Conservation (phyloP, 2,113 vertebrate genomes). For the Sceloporus undulatus region DNA sequence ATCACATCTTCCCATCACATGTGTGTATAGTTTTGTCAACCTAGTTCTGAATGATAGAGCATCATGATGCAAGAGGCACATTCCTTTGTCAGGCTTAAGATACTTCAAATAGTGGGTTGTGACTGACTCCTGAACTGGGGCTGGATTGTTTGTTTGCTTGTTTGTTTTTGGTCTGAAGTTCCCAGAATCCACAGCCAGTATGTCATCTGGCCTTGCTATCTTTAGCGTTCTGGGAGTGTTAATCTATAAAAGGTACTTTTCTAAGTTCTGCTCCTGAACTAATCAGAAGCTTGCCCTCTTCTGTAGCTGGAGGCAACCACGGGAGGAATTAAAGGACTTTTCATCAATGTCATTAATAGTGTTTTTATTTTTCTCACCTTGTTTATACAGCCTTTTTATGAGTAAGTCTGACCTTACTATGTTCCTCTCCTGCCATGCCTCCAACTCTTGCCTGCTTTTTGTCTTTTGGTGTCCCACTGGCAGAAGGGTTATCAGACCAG, state of each 20-base stretch:
- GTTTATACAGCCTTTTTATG: not conserved
- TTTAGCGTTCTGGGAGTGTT: too few relatives aligned
- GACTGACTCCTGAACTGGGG: too few relatives aligned
- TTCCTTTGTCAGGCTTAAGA: not conserved
- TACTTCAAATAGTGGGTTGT: not conserved
- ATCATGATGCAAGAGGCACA: not conserved
- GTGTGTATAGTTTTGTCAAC: not conserved
- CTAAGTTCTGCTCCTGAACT: not conserved
- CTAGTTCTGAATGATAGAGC: not conserved
- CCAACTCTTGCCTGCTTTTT: not conserved
- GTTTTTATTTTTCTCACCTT: too few relatives aligned
- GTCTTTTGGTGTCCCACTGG: not conserved
- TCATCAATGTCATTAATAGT: not conserved
- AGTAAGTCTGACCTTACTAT: not conserved
- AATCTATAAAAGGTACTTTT: too few relatives aligned
- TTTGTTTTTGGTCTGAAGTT: too few relatives aligned
- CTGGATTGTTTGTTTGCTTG: too few relatives aligned
- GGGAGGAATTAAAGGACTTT: not conserved
- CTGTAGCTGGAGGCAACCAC: not conserved
- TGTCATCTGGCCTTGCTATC: too few relatives aligned
- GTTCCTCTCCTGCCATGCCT: not conserved
- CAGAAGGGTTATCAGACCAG: not conserved
- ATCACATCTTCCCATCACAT: not conserved
- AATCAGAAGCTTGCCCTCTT: not conserved
- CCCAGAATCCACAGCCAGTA: too few relatives aligned